Conservation (phyloP, 2,113 vertebrate genomes). For the Gila orcuttii region DNA sequence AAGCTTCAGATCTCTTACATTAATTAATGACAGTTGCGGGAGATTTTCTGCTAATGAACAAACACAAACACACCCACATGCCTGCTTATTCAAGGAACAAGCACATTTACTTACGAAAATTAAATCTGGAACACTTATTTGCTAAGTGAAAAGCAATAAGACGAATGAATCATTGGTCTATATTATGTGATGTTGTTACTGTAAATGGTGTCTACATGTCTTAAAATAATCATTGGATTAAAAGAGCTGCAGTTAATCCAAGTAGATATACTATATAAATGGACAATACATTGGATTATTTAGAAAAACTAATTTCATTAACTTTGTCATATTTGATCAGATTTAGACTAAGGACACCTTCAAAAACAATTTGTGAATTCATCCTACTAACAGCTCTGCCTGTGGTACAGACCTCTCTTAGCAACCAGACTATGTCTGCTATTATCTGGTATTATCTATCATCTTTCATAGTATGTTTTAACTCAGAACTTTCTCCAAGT, state of each 20-base stretch:
- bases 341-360: background rate
- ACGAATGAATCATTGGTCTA: constrained; percentile 9
- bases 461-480: constrained; percentile 26
- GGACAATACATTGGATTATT: background rate
- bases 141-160: constrained; percentile 29
- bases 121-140: constrained; percentile 35
- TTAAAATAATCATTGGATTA: background rate
- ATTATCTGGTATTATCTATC: constrained; percentile 30
- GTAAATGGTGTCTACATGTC: background rate
- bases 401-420: constrained; percentile 20
- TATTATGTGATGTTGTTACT: background rate
- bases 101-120: constrained; percentile 32
- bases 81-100: background rate
- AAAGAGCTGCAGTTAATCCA: background rate
- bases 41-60: constrained; percentile 5
- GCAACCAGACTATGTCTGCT: constrained; percentile 21
- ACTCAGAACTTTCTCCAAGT: constrained; percentile 19
- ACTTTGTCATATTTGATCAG: background rate
- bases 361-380: constrained; percentile 8
- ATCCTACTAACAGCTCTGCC: background rate
- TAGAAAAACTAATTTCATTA: background rate
- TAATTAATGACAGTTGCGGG: constrained; percentile 15
- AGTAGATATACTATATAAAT: background rate
- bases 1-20: constrained; percentile 34
- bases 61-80: background rate